Evolutionary conservation across 2,113 vertebrate genomes (phyloP), one percentile per base, ranked within the genome.

Genomic region (Tetraodon nigroviridis): DNA sequence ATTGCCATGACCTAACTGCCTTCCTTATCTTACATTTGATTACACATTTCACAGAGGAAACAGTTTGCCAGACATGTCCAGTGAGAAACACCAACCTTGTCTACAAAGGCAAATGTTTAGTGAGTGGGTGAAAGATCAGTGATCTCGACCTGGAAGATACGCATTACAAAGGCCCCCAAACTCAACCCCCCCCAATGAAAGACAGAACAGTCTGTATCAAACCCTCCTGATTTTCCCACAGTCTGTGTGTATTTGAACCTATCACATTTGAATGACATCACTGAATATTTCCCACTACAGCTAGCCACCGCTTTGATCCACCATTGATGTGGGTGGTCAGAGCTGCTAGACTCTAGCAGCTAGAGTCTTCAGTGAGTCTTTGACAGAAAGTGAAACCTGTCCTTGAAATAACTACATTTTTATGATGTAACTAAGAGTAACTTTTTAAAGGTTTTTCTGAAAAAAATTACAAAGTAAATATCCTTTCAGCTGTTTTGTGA

Each of bases 261-360:
- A 81, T 68, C 76, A 75, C 84, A 76, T 50, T 76, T 44, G 74
- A 67, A 61, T 77, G 65, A 78, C 64, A 40, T 64, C 42, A 75
- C 77, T 87, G 82, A 84, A 90, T 88, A 86, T 88, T 86, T 76
- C 86, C 80, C 24, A 61, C 71, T 64, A 75, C 67, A 64, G 71
- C 73, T 53, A 63, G 15, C 48, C 54, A 20, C 44, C 19, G 48
- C 80, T 84, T 83, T 85, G 83, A 82, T 75, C 58, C 55, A 20
- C 22, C 29, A 14, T 47, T 69, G 53, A 55, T 61, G 80, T 84
- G 83, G 85, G 83, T 87, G 85, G 83, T 70, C 81, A 49, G 61
- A 64, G 58, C 76, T 46, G 6, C 44, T 2, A 55, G 51, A 27
- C 46, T 56, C 71, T 68, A 64, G 58, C 76, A n/a, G 6, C 44